phyloP scores from a whole-genome alignment of 2,113 vertebrate species.

The Salvelinus fontinalis region DNA sequence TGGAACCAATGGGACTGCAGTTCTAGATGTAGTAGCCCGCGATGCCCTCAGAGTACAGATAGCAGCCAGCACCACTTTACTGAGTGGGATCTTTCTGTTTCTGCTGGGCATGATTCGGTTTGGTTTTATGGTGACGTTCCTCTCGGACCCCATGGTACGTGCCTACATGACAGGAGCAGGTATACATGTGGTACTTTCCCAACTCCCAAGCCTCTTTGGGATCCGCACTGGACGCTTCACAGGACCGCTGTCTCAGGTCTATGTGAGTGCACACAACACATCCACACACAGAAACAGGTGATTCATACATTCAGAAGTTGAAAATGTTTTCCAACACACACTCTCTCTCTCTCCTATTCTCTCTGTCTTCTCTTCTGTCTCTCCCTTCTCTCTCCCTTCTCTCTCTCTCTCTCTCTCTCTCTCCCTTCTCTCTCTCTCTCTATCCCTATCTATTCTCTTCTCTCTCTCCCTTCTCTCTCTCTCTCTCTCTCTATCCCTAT shows the following conservation, averaged over 20 bases:
- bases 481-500: background rate
- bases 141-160: slow-evolving; percentile 90
- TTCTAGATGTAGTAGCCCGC: slow-evolving; percentile 37
- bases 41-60: slow-evolving; percentile 75
- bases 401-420: slow-evolving; percentile 4
- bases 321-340: background rate
- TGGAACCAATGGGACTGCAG: slow-evolving; percentile 59
- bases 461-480: background rate
- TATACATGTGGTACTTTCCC: slow-evolving; percentile 84
- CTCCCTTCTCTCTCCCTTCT: background rate
- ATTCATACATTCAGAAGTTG: background rate
- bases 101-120: slow-evolving; percentile 86
- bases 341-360: too few species aligned
- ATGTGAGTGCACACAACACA: slow-evolving; percentile 77
- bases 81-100: slow-evolving; percentile 89
- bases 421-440: background rate
- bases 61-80: slow-evolving; percentile 79
- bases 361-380: too few species aligned
- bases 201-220: slow-evolving; percentile 90
- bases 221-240: slow-evolving; percentile 64
- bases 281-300: background rate
- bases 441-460: background rate
- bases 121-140: slow-evolving; percentile 92
- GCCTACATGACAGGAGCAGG: slow-evolving; percentile 89
- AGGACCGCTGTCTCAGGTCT: slow-evolving; percentile 83